Base-by-base conservation (phyloP, 2,888 invertebrate species). In the Aphidoletes aphidimyza region DNA sequence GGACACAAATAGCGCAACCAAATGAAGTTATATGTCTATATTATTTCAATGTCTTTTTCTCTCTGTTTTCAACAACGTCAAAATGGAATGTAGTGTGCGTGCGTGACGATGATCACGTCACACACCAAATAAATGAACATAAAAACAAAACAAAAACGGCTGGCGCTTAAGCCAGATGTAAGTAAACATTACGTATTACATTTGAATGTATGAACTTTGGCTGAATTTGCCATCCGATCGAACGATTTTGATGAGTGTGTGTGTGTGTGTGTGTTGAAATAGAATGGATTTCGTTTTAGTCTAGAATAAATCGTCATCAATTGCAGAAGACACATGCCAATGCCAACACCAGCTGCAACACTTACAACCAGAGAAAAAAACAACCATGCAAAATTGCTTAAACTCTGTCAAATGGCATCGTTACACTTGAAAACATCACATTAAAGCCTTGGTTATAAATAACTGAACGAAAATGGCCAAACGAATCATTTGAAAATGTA, bases 11-110 rank as follows among this genome's bases (percentile, higher is more conserved):
- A 17, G 30, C 26, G 30, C 30, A 8, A 69, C 30, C 6, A 14
- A 69, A 69, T 69, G 69, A 69, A 30, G 11, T 69, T 17, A 30
- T 30, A 30, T 69, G 69, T 69, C 69, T 30, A 69, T 30, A 30
- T 14, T 30, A 69, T 69, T 69, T 69, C 69, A 14, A 69, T n/a
- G n/a, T n/a, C n/a, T n/a, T 69, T 69, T 30, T 69, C 34, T 54
- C 3, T 69, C 69, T 34, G n/a, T n/a, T n/a, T n/a, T n/a, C n/a
- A n/a, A n/a, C n/a, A n/a, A n/a, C n/a, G n/a, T 34, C 34, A 14
- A 14, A 30, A 14, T 69, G 69, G 34, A 30, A 69, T 34, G 14
- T 69, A 69, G 30, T 30, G 30, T 30, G 14, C 69, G n/a, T 69
- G 69, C 30, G 14, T 0, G 69, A 30, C 11, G 30, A 69, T 69